Conservation (phyloP, 23 tunicate genomes). For the Pegea sp. region DNA sequence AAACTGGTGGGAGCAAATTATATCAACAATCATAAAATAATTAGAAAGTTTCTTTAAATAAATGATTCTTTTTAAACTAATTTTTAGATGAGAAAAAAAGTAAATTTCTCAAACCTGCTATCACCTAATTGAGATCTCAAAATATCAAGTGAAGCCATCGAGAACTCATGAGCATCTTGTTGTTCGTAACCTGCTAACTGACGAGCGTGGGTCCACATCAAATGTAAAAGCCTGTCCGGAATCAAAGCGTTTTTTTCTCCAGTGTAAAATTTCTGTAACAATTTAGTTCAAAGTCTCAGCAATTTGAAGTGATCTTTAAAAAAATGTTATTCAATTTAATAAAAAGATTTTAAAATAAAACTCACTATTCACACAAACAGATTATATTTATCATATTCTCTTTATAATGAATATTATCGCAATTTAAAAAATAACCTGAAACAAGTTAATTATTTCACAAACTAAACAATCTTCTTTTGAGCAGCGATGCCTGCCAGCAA, state of each 20-base stretch:
- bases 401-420: neutral
- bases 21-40: no score
- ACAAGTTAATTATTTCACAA: slow-evolving; percentile 71
- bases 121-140: slow-evolving; percentile 59
- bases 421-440: slow-evolving; percentile 20
- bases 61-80: no score
- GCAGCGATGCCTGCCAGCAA: slow-evolving; percentile 68
- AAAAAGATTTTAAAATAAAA: no score
- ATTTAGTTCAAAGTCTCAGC: neutral
- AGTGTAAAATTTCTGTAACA: slow-evolving; percentile 64
- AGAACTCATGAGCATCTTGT: slow-evolving; percentile 97
- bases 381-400: neutral
- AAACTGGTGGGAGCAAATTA: no score
- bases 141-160: slow-evolving; percentile 73
- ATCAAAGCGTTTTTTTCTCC: slow-evolving; percentile 51
- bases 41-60: no score
- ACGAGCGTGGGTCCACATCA: slow-evolving; percentile 86
- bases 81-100: no score
- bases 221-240: slow-evolving; percentile 59
- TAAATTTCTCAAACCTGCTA: neutral
- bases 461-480: slow-evolving; percentile 62
- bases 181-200: slow-evolving; percentile 97
- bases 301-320: no score
- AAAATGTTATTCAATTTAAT: neutral
- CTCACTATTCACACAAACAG: no score